Conservation (phyloP, 2,113 vertebrate species). For the Origma solitaria region DNA sequence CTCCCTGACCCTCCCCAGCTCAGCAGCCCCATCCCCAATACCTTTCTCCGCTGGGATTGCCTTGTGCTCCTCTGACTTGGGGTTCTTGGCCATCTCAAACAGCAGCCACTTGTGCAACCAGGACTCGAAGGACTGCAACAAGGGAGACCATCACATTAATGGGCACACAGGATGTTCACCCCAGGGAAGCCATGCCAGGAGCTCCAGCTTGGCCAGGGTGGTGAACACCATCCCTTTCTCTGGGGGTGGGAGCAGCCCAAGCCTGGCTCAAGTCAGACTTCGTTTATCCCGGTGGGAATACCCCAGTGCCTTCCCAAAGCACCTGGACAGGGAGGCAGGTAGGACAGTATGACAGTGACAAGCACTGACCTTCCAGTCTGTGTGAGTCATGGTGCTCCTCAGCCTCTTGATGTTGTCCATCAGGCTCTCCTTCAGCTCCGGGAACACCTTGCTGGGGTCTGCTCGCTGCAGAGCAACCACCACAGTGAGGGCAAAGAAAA, state of each 20-base stretch:
- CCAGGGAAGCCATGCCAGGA: rapidly evolving
- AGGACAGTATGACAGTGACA: background rate
- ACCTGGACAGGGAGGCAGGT: background rate
- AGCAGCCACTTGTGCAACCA: constrained; percentile 89
- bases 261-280: background rate
- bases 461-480: constrained; percentile 34
- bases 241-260: background rate
- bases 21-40: background rate
- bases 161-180: rapidly evolving
- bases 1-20: background rate
- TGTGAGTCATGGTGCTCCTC: constrained; percentile 53
- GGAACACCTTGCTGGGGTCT: constrained; percentile 70
- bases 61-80: background rate
- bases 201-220: background rate
- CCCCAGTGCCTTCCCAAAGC: background rate
- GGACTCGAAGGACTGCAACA: constrained; percentile 76
- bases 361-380: constrained; percentile 75
- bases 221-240: background rate
- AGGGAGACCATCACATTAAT: background rate
- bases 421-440: constrained; percentile 74
- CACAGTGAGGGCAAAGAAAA: background rate
- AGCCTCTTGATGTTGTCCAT: constrained; percentile 75
- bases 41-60: constrained; percentile 16
- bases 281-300: background rate
- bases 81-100: constrained; percentile 81